These are phyloP conservation scores for Ibycter americanus DNA, from an alignment of 2,797 vertebrate genomes.

Conservation along the genomic window DNA sequence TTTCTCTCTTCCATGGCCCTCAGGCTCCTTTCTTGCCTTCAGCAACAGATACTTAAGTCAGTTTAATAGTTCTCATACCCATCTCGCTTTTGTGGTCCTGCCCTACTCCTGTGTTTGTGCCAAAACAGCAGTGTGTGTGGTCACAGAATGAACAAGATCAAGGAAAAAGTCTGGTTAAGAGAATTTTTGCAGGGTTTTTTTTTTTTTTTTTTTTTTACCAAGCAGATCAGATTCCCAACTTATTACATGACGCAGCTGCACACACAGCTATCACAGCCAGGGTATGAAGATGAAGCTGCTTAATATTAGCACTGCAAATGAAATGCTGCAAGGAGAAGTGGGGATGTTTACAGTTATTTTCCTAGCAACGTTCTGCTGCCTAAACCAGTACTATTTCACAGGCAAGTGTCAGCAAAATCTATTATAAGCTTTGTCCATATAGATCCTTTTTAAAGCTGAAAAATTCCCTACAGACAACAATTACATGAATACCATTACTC, in stretches of 20 bases:
- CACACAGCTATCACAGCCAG: neutral
- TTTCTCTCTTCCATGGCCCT: neutral
- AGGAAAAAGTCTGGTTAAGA: neutral
- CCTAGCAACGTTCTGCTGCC: neutral
- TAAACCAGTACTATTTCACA: neutral
- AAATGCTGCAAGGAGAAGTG: neutral
- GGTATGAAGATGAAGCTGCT: neutral
- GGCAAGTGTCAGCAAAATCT: neutral
- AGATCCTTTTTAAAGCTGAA: neutral
- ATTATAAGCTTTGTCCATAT: neutral
- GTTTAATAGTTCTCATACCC: constrained; percentile 14
- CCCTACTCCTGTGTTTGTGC: neutral
- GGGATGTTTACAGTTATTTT: neutral
- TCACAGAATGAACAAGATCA: neutral
- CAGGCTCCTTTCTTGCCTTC: neutral
- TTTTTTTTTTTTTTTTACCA: neutral
- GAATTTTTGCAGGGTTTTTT: neutral
- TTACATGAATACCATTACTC: neutral
- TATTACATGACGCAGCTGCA: neutral
- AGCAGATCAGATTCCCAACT: neutral
- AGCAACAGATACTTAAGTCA: neutral
- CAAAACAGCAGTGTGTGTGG: constrained; percentile 44
- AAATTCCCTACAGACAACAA: neutral
- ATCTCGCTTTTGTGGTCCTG: neutral
- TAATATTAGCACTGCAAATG: neutral